Evolutionary conservation across 2,888 invertebrate species (phyloP).

Genomic region (Ophion obscuratus): DNA sequence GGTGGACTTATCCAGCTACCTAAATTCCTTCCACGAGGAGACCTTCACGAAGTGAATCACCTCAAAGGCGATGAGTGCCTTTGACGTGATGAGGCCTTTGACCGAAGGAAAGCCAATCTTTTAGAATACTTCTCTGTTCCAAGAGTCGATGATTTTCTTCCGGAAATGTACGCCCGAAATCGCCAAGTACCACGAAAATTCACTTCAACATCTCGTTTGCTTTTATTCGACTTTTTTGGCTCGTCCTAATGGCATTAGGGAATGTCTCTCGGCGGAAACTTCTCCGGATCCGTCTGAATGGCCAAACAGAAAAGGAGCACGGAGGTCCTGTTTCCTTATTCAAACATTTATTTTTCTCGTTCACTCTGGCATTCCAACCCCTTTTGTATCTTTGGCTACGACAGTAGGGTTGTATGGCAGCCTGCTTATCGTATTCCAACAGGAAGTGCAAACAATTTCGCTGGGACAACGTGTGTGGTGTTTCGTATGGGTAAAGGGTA

Average conservation of each 20-base stretch:
- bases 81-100: not conserved
- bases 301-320: constrained; percentile 18
- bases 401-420: not conserved
- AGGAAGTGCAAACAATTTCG: constrained; percentile 68
- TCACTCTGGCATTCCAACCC: constrained; percentile 8
- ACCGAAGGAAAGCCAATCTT: not conserved
- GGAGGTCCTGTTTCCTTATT: constrained; percentile 32
- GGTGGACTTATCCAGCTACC: not conserved
- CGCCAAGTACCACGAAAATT: not conserved
- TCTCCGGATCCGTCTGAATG: constrained; percentile 14
- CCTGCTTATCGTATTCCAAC: constrained; percentile 67
- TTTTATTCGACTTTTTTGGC: not conserved
- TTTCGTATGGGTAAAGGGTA: constrained; percentile 55
- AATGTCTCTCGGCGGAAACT: not conserved
- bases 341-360: constrained; percentile 36
- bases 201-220: not conserved
- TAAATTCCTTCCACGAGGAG: not conserved
- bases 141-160: not conserved
- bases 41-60: not conserved
- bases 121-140: not conserved
- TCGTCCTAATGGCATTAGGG: not conserved
- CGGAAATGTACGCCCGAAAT: not conserved
- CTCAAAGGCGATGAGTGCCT: not conserved
- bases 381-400: constrained; percentile 1
- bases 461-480: constrained; percentile 57